A percentile compares a stretch with the other conserved stretches of the same genome.
These are phyloP conservation scores for Andrena hattorfiana DNA, from an alignment of 2,888 invertebrate genomes.

Conservation along the genomic window DNA sequence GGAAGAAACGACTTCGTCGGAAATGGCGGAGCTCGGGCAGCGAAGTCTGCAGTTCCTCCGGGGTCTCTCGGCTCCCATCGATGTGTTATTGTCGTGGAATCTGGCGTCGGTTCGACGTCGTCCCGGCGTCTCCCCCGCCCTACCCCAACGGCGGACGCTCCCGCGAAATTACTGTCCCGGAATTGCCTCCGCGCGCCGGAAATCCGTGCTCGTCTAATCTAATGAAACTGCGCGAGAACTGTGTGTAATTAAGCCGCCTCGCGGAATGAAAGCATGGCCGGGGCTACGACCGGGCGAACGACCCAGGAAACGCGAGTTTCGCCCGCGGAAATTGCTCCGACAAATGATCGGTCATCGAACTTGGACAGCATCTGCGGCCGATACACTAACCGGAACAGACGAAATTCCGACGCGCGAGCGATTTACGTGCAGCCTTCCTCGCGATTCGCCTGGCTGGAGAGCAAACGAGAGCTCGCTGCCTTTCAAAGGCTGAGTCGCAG, in stretches of 20 bases:
- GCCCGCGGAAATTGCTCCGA: constrained; percentile 52
- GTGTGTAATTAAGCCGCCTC: constrained; percentile 64
- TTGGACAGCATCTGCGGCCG: background rate
- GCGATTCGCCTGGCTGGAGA: background rate
- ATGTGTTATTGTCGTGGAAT: constrained; percentile 52
- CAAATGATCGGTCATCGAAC: constrained; percentile 59
- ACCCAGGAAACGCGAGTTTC: constrained; percentile 43
- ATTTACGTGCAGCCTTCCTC: background rate
- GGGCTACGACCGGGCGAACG: constrained; percentile 27
- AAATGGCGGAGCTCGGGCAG: constrained; percentile 18
- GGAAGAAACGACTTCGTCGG: constrained; percentile 36
- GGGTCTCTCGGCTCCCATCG: constrained; percentile 33
- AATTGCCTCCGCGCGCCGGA: constrained; percentile 58
- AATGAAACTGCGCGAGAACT: constrained; percentile 65
- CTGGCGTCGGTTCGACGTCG: constrained; percentile 36
- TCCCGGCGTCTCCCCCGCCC: constrained; percentile 16
- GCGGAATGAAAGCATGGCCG: constrained; percentile 52
- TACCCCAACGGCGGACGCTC: constrained; percentile 13
- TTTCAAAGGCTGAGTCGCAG: background rate
- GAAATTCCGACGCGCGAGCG: background rate
- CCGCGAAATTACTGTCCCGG: constrained; percentile 57
- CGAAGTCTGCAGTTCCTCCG: constrained; percentile 22
- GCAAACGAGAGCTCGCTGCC: background rate
- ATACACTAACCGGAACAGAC: background rate
- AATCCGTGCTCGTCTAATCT: constrained; percentile 66